Conservation (phyloP, 2,113 vertebrate genomes). For the Oreochromis tanganicae region DNA sequence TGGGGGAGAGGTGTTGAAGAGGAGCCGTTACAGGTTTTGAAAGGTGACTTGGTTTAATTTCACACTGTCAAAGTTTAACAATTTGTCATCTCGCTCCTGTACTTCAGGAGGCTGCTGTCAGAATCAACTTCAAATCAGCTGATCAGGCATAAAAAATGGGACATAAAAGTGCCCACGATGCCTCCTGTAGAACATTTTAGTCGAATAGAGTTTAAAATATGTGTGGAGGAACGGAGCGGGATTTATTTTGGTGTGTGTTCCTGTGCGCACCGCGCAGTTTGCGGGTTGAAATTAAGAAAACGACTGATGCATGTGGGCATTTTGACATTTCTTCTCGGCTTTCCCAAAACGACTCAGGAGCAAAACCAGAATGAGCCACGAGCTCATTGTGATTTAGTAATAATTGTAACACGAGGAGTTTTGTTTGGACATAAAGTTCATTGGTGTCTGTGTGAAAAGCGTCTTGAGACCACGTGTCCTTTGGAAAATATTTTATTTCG, state of each 20-base stretch:
- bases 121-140: background rate
- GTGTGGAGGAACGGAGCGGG: background rate
- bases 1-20: background rate
- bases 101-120: background rate
- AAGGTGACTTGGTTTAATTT: background rate
- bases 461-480: conserved; percentile 32
- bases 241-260: background rate
- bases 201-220: background rate
- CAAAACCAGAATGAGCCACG: background rate
- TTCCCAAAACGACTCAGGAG: background rate
- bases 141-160: background rate
- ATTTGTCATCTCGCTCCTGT: background rate
- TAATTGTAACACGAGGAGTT: background rate
- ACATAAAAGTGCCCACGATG: background rate
- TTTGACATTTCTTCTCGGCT: background rate
- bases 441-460: background rate
- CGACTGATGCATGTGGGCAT: background rate
- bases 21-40: background rate
- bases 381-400: background rate
- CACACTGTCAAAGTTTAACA: background rate
- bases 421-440: background rate
- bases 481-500: conserved; percentile 98
- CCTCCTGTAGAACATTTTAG: background rate
- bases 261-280: background rate
- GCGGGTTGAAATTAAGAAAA: background rate